phyloP scores from a whole-genome alignment of 2,888 invertebrate genomes.

The Leptopilina syphax region DNA sequence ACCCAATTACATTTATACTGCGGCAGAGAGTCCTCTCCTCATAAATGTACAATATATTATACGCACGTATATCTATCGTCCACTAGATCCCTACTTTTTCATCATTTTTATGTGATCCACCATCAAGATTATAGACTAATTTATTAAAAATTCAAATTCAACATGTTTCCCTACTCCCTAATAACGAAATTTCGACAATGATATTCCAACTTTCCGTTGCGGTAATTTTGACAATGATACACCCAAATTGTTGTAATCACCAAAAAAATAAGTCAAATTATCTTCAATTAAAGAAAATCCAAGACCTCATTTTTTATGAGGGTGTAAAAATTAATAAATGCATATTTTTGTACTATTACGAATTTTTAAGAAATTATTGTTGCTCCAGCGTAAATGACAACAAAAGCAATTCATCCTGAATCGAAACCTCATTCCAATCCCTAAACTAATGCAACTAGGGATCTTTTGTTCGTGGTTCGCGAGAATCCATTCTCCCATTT shows the following conservation, averaged over 20 bases:
- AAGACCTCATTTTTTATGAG: too few relatives aligned
- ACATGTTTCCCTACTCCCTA: background rate
- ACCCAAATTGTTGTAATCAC: too few relatives aligned
- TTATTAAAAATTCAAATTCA: slow-evolving; percentile 16
- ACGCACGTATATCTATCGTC: background rate
- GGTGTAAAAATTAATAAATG: too few relatives aligned
- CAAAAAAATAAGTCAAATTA: too few relatives aligned
- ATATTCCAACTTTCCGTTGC: too few relatives aligned
- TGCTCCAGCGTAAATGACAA: slow-evolving; percentile 45
- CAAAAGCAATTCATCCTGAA: slow-evolving; percentile 54
- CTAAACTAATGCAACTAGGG: slow-evolving; percentile 58
- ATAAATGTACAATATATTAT: background rate
- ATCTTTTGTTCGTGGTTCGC: slow-evolving; percentile 63
- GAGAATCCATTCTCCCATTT: slow-evolving; percentile 61
- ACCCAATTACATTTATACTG: slow-evolving; percentile 37
- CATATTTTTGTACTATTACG: too few relatives aligned
- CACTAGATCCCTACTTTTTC: slow-evolving; percentile 21
- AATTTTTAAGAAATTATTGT: slow-evolving; percentile 42
- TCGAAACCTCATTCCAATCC: slow-evolving; percentile 50
- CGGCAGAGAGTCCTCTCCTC: background rate
- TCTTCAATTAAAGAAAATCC: too few relatives aligned
- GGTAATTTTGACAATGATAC: too few relatives aligned
- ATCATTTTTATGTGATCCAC: slow-evolving; percentile 27
- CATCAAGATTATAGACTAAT: slow-evolving; percentile 19
- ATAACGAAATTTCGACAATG: too few relatives aligned